Evolutionary conservation across 30 jellyfish, hydroid and myxozoan genomes (phyloP), one percentile per base, ranked within the genome.

Genomic region (Turritopsis dohrnii): DNA sequence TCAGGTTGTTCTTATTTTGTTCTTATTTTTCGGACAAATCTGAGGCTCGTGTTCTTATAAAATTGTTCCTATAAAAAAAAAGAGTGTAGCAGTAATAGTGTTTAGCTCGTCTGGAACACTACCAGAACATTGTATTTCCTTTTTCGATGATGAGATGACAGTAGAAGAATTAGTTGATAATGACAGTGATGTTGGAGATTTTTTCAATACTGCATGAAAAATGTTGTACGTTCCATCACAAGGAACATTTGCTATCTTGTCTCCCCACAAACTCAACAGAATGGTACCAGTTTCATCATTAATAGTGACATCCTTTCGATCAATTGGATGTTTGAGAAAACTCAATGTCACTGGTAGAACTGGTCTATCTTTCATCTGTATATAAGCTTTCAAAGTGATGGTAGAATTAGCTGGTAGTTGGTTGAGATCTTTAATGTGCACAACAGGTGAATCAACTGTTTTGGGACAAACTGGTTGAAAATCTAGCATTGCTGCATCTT

Each of bases 301-400:
- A n/a, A 66, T 25, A 25, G 76, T 25, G 7, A 66, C 76, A 66
- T 66, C 76, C 30, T 66, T 66, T 66, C 76, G 76, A 25, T 17
- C 30, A 25, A 66, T 66, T 66, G 76, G 76, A 66, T 66, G 5
- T 17, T 66, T 66, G 7, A 66, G 76, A 25, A 3, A 66, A 22
- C 30, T 66, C 30, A 22, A 17, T 66, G 76, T 22, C 17, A n/a
- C 76, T 66, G 17, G 28, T 25, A 66, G 30, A 66, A 66, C 29
- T 25, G 28, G 17, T 66, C 76, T n/a, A 25, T 25, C 28, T 17
- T 66, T 66, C 30, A 66, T n/a, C 30, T 66, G 76, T 3, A 41
- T 41, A 41, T 41, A 41, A 41, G 60, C 60, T 3, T 41, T 41
- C 60, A 41, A 41, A 41, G 60, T 41, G 60, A 41, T 41, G 13